Evolutionary conservation across 2,888 invertebrate species (phyloP).

Genomic region (Aelia acuminata): DNA sequence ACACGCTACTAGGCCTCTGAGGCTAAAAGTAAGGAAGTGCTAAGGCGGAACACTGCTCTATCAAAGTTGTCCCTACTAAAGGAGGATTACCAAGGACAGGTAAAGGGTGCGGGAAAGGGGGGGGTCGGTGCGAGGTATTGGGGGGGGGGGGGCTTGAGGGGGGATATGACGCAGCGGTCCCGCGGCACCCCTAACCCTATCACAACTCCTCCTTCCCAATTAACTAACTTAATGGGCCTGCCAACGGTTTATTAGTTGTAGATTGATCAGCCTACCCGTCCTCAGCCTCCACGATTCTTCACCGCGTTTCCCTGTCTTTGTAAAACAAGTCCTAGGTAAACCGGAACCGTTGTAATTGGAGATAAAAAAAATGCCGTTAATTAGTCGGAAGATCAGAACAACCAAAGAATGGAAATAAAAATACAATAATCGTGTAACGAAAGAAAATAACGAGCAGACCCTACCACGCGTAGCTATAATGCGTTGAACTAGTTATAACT

Average conservation of each 20-base stretch:
- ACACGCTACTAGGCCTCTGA: no score
- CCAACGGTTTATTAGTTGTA: constrained; percentile 35
- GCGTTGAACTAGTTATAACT: no score
- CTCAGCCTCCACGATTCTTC: background rate
- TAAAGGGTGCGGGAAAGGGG: background rate
- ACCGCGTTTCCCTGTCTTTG: background rate
- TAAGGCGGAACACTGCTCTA: background rate
- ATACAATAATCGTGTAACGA: no score
- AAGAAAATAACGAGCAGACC: no score
- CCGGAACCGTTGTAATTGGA: background rate
- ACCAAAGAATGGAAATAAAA: no score
- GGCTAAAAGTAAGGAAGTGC: constrained; percentile 17
- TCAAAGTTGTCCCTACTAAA: constrained; percentile 4
- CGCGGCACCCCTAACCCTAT: constrained; percentile 31
- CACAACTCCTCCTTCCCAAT: constrained; percentile 35
- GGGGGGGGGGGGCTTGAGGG: background rate
- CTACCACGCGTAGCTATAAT: no score
- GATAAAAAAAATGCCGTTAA: no score
- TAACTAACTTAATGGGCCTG: constrained; percentile 32
- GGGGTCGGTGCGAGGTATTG: no score
- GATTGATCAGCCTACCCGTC: constrained; percentile 28
- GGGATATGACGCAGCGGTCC: constrained; percentile 15
- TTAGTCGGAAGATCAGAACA: no score
- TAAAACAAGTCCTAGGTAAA: background rate
- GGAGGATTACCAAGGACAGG: constrained; percentile 14